Evolutionary conservation across 2,888 invertebrate species (phyloP), one percentile per base, ranked within the genome.

Genomic region (Hypolimnas misippus): DNA sequence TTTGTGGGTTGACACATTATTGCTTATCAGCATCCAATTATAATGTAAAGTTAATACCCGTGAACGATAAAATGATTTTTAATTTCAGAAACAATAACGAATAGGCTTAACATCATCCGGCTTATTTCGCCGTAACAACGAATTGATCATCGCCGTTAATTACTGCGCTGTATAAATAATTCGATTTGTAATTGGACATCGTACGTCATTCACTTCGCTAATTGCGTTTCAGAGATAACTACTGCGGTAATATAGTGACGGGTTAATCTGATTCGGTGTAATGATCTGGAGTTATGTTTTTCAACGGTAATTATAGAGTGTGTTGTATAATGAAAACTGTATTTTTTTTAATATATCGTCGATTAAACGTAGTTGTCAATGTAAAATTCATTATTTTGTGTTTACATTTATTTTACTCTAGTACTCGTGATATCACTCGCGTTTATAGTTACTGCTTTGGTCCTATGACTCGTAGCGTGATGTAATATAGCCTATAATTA

Each of bases 171-270:
- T 50, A 46, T 35, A 60, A 55, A 54, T 54, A 42, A 60, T 60
- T 60, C 54, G 44, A 50, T 31, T 33, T 38, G 49, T 60, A 60
- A 60, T 60, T 55, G 54, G 54, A 17, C 53, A 55, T 60, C 49
- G 49, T 29, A 21, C 25, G 38, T 60, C 49, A 55, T 54, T 38
- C 29, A 53, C 53, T 14, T 14, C 53, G 35, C 54, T 60, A 60
- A 60, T 60, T 60, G 54, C 54, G 46, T 55, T 49, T 49, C 40
- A 12, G 53, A 35, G 54, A 55, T 60, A 50, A 50, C 49, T 60
- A 35, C 19, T 8, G 44, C 31, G 52, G 52, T 53, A 40, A 14
- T 14, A 49, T 29, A 49, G 25, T 29, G 44, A 31, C 54, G 35
- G 54, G 53, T 60, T 60, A 51, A 58, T 49, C 42, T 7, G 50